Base-by-base conservation (phyloP, 1,140 invertebrate species). In the Reticulitermes speratus region DNA sequence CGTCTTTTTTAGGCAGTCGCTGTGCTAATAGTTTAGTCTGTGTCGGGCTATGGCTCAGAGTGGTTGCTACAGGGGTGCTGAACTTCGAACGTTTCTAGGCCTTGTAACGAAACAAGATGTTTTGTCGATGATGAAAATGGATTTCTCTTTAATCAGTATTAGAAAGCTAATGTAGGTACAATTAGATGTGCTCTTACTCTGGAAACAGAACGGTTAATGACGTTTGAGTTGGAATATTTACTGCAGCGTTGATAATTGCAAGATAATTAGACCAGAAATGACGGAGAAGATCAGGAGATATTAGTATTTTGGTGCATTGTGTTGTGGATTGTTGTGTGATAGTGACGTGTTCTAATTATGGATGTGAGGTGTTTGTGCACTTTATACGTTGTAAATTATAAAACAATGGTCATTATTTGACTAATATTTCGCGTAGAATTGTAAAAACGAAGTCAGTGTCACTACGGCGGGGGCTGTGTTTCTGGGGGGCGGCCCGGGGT, bases 391-490 rank as follows among this genome's bases (percentile, higher is more conserved):
- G 30, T 75, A 55, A 55, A 55, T 75, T 75, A 75, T 38, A 38
- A 38, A 38, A 5, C 38, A 38, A 38, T 75, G 25, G 19, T 65
- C 19, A 65, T 65, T 65, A 65, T 65, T 5, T 7, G n/a, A 8
- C 25, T n/a, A 30, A 9, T 14, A 6, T 75, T 75, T 75, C 16
- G n/a, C 2, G n/a, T 30, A 25, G 8, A 75, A 30, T 75, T 75
- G 7, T 75, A 6, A 30, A 75, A 55, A 55, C 2, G 14, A 30
- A n/a, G 65, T 75, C 2, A 75, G n/a, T 14, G n/a, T 30, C 65
- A 75, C 65, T 75, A 75, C 65, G 65, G 83, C 83, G 83, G 83
- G 44, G 83, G 83, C 44, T 44, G 44, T 84, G 83, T 84, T 25
- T 11, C 44, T 44, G 25, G 85, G 38, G 81, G 86, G 23, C 44